A percentile compares a stretch with the other conserved stretches of the same genome.
phyloP scores from a whole-genome alignment of 2,888 invertebrate genomes.

The Netelia virgata region DNA sequence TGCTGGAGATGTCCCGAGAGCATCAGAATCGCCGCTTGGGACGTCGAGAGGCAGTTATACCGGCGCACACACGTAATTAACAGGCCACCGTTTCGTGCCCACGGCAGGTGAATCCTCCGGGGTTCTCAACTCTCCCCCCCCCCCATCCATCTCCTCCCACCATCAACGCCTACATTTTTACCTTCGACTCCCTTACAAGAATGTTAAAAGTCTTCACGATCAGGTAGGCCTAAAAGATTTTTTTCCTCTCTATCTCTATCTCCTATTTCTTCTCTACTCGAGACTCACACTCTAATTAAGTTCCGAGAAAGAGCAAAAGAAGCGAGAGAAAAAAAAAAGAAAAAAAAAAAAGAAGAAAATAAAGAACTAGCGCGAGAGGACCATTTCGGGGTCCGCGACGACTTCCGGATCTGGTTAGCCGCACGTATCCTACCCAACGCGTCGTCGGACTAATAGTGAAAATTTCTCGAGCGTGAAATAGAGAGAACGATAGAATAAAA shows the following conservation, averaged over 20 bases:
- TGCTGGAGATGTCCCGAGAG: constrained; percentile 46
- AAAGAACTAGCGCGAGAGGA: background rate
- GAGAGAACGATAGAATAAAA: background rate
- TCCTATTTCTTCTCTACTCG: background rate
- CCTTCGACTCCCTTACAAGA: constrained; percentile 11
- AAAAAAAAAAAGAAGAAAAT: constrained; percentile 13
- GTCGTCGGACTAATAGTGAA: too few relatives aligned
- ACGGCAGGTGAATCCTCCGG: constrained; percentile 74
- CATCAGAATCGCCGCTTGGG: constrained; percentile 57
- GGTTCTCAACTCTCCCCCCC: constrained; percentile 53
- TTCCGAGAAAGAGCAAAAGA: constrained; percentile 41
- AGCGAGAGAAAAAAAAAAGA: constrained; percentile 26
- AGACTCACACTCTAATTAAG: constrained; percentile 29
- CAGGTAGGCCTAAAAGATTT: constrained; percentile 31
- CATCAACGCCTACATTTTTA: background rate
- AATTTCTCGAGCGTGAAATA: constrained; percentile 13
- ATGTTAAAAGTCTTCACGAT: constrained; percentile 36
- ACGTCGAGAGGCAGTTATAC: constrained; percentile 64
- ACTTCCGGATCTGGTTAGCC: constrained; percentile 68
- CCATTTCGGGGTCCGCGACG: constrained; percentile 28
- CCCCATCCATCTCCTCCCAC: background rate
- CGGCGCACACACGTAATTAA: constrained; percentile 76
- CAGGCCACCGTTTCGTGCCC: constrained; percentile 73
- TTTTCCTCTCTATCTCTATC: background rate
- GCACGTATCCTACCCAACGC: constrained; percentile 57